Evolutionary conservation across 2,113 vertebrate genomes (phyloP).

Genomic region (Chauna torquata): DNA sequence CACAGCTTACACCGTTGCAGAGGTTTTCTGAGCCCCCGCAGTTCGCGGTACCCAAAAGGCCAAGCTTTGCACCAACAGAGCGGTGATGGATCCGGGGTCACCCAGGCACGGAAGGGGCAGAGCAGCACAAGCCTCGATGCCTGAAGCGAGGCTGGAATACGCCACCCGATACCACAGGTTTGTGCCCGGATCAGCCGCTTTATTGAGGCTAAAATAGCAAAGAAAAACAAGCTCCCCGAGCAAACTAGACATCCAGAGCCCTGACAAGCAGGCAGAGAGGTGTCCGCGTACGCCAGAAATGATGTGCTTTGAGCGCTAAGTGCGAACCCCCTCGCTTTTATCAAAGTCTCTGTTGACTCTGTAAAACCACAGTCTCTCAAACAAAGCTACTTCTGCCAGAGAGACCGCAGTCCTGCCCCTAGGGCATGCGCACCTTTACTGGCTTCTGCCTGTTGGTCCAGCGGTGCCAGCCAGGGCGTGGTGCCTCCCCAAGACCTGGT

Average conservation of each 20-base stretch:
- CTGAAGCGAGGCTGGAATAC: not conserved
- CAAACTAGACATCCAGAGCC: not conserved
- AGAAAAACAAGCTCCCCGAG: not conserved
- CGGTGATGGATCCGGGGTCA: rapidly evolving
- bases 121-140: not conserved
- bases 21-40: not conserved
- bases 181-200: not conserved
- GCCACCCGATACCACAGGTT: not conserved
- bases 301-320: not conserved
- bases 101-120: not conserved
- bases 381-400: not conserved
- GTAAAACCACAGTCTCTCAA: not conserved
- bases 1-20: rapidly evolving
- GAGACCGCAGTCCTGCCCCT: not conserved
- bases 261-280: not conserved
- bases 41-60: not conserved
- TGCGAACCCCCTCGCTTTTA: not conserved
- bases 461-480: not conserved
- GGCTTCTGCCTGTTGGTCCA: not conserved
- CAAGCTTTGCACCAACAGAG: not conserved
- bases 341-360: not conserved
- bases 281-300: rapidly evolving
- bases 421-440: rapidly evolving
- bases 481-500: not conserved
- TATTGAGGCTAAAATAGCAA: not conserved